Evolutionary conservation across 2,888 invertebrate species (phyloP), one percentile per base, ranked within the genome.

Genomic region (Aphidoletes aphidimyza): DNA sequence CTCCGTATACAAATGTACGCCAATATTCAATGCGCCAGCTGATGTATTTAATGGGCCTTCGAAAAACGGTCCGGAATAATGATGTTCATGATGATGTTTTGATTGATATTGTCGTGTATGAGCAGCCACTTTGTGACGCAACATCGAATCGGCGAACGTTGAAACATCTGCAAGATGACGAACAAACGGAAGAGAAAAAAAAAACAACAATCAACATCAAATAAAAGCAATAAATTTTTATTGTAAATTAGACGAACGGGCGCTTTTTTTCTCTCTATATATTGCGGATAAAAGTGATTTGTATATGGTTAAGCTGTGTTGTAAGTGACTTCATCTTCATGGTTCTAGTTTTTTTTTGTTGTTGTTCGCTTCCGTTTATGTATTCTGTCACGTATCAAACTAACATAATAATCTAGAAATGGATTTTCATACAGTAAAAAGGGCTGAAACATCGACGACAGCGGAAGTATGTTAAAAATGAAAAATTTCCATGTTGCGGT

Each of bases 31-130:
- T 8, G 92, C 92, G 86, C 92, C 92, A 87, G 92, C 92, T 86
- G 92, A 91, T 85, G 90, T 90, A 85, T 87, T 89, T 85, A 92
- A 91, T 19, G 91, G 91, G 87, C 91, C 91, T 87, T 94, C 94
- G 87, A 94, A 94, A 89, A 93, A 94, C 83, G 94, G 94, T 37
- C 94, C 94, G 92, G 93, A 94, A 88, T 94, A 94, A 86, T 92
- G 92, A 86, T 93, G 93, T 88, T 93, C 93, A 87, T 94, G 93
- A 87, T 93, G 93, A 87, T 93, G 81, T 59, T 85, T 85, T 42
- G 85, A 85, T 49, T 85, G 85, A 45, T 85, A 85, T 36, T 59
- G 83, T 36, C 84, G 84, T 36, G 59, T 26, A 85, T 85, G 85
- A 42, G 84, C 69, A 69, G 69, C 69, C 34, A 69, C 69, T 69